phyloP scores from a whole-genome alignment of 2,888 invertebrate genomes.

The Hemaris fuciformis region DNA sequence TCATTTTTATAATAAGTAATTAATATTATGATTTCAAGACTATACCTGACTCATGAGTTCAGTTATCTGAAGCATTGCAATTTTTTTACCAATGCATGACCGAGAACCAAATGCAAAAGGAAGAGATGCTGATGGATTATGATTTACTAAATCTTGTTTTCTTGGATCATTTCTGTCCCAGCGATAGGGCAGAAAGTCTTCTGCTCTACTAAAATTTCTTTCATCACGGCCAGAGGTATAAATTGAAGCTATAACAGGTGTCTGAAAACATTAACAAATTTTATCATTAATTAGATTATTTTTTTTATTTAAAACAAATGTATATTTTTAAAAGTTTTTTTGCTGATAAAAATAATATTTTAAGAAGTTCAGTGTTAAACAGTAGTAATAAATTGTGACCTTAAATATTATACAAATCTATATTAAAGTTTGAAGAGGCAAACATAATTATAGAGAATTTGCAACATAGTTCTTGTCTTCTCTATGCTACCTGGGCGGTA shows the following conservation, averaged over 20 bases:
- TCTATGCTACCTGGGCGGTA: no score
- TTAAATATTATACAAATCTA: no score
- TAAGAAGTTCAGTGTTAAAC: no score
- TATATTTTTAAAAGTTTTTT: no score
- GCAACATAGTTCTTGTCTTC: no score
- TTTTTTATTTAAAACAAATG: no score
- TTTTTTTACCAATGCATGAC: slow-evolving; percentile 90
- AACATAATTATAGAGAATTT: no score
- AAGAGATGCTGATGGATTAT: slow-evolving; percentile 84
- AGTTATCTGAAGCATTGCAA: slow-evolving; percentile 89
- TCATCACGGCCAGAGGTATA: slow-evolving; percentile 91
- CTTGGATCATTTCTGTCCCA: slow-evolving; percentile 84
- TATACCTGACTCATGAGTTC: slow-evolving; percentile 85
- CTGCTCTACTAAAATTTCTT: slow-evolving; percentile 85
- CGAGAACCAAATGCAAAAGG: slow-evolving; percentile 92
- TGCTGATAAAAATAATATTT: no score
- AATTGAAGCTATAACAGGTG: slow-evolving; percentile 90
- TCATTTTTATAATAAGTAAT: not conserved
- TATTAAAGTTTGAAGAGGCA: no score
- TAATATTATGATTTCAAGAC: not conserved
- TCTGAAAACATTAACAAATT: slow-evolving; percentile 82
- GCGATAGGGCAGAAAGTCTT: slow-evolving; percentile 87
- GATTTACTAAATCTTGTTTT: slow-evolving; percentile 64
- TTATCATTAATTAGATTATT: no score
- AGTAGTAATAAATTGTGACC: no score